phyloP scores from a whole-genome alignment of 1,140 invertebrate genomes.

The Vanessa atalanta region DNA sequence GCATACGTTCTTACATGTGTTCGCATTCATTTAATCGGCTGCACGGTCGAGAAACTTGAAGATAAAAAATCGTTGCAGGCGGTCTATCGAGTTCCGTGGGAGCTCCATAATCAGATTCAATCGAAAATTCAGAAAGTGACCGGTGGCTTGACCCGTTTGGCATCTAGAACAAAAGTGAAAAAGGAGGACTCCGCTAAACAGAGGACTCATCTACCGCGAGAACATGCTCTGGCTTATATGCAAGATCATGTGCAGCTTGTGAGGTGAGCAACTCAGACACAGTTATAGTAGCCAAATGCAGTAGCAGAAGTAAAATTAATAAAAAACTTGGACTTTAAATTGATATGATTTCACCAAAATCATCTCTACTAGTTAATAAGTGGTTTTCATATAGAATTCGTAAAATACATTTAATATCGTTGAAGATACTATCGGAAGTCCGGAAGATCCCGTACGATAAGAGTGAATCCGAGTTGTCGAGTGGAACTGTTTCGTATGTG shows the following conservation, averaged over 20 bases:
- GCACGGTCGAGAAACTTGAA: too few relatives aligned
- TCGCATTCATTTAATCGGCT: too few relatives aligned
- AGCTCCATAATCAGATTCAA: slow-evolving; percentile 96
- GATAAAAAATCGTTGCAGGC: slow-evolving; percentile 68
- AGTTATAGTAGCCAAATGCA: neutral
- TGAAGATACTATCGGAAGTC: too few relatives aligned
- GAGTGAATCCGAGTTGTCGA: too few relatives aligned
- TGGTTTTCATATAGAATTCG: too few relatives aligned
- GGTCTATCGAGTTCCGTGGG: slow-evolving; percentile 91
- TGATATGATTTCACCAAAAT: too few relatives aligned
- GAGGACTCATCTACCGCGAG: slow-evolving; percentile 71
- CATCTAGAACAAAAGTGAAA: slow-evolving; percentile 92
- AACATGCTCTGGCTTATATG: slow-evolving; percentile 80
- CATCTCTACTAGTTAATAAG: too few relatives aligned
- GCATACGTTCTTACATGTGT: too few relatives aligned
- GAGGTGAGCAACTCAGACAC: slow-evolving; percentile 57
- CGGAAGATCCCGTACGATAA: too few relatives aligned
- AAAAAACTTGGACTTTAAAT: too few relatives aligned
- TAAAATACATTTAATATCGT: too few relatives aligned
- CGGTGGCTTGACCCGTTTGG: slow-evolving; percentile 92
- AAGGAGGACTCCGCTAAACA: slow-evolving; percentile 83
- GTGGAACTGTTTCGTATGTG: neutral
- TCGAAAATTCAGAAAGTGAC: slow-evolving; percentile 98
- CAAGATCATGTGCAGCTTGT: slow-evolving; percentile 79
- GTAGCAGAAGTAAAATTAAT: too few relatives aligned